Percentiles rank a stretch among this genome's conserved stretches.
These are phyloP conservation scores for Megamerina dolium DNA, from an alignment of 2,888 invertebrate genomes.

Conservation along the genomic window DNA sequence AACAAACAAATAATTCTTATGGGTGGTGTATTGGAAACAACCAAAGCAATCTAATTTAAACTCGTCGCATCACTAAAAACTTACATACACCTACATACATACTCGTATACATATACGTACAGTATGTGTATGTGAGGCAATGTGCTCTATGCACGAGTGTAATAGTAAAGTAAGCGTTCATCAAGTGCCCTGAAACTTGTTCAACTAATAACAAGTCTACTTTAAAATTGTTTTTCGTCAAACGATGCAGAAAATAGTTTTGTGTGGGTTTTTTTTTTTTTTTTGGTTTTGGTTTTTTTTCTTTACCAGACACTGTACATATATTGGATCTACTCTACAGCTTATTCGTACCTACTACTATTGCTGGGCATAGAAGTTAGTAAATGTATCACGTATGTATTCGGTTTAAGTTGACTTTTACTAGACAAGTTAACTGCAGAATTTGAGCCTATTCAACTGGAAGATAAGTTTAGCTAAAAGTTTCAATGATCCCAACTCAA, in stretches of 20 bases:
- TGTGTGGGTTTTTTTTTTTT: constrained; percentile 6
- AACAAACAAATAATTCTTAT: too few relatives aligned
- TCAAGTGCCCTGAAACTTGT: constrained; percentile 8
- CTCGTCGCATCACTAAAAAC: too few relatives aligned
- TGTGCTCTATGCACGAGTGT: too few relatives aligned
- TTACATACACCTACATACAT: too few relatives aligned
- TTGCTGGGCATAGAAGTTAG: constrained; percentile 2
- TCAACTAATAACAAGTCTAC: constrained; percentile 9
- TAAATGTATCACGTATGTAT: not conserved
- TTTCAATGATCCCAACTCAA: not conserved
- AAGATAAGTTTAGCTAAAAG: constrained; percentile 24
- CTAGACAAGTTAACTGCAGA: constrained; percentile 24
- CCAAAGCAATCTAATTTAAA: too few relatives aligned
- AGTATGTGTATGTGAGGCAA: too few relatives aligned
- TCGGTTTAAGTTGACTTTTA: constrained; percentile 18
- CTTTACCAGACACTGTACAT: too few relatives aligned
- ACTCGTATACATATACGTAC: too few relatives aligned
- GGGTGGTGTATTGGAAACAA: too few relatives aligned
- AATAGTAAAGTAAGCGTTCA: constrained; percentile 61
- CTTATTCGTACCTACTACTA: constrained; percentile 7
- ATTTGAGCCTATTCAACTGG: constrained; percentile 28
- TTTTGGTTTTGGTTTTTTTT: constrained; percentile 14
- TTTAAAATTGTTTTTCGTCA: constrained; percentile 8
- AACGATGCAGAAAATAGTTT: too few relatives aligned
- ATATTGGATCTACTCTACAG: too few relatives aligned